Conservation (phyloP, 2,113 vertebrate species). For the Sinocyclocheilus grahami region DNA sequence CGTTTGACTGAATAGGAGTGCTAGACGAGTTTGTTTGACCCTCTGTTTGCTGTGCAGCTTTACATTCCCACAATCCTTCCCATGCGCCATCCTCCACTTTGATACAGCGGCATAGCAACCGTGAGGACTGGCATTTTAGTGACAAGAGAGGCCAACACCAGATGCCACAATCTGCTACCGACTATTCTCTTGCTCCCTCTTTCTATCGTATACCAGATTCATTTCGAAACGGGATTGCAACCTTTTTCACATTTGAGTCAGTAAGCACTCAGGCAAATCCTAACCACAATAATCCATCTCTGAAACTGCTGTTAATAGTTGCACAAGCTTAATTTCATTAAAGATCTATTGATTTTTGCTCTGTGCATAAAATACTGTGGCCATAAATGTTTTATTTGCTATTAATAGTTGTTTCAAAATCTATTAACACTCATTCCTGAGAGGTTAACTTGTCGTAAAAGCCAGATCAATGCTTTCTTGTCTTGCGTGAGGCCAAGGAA, state of each 20-base stretch:
- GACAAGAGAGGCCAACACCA: constrained; percentile 43
- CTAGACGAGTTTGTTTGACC: constrained; percentile 49
- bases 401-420: constrained; percentile 58
- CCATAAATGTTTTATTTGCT: constrained; percentile 58
- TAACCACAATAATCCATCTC: constrained; percentile 13
- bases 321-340: constrained; percentile 21
- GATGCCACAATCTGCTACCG: constrained; percentile 3
- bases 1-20: constrained; percentile 41
- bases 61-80: constrained; percentile 53
- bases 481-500: constrained; percentile 22
- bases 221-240: not conserved
- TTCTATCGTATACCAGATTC: not conserved
- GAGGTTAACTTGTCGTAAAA: constrained; percentile 53
- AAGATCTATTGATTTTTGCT: constrained; percentile 52
- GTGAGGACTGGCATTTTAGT: constrained; percentile 36
- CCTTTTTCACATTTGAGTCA: not conserved
- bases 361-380: constrained; percentile 29
- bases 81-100: constrained; percentile 40
- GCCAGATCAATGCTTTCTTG: constrained; percentile 38
- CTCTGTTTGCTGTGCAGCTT: constrained; percentile 50
- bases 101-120: constrained; percentile 54
- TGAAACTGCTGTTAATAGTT: not conserved
- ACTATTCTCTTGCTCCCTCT: constrained; percentile 5
- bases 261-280: not conserved
- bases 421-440: constrained; percentile 54